These are phyloP conservation scores for Parazoanthus darwini DNA, from an alignment of 92 coral and sea anemone species.

Conservation along the genomic window DNA sequence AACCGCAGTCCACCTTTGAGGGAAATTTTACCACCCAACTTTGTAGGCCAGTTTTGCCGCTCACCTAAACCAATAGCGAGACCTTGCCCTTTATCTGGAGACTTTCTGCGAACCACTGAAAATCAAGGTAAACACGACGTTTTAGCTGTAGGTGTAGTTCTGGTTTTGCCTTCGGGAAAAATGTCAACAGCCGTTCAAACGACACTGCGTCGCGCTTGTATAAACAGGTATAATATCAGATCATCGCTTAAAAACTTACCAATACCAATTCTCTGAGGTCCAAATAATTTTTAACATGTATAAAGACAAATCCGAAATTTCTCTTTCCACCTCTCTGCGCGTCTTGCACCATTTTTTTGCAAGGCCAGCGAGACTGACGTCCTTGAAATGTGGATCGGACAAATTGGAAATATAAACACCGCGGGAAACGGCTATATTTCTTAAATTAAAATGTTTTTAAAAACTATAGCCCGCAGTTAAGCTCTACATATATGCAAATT, in stretches of 20 bases:
- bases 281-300: no score
- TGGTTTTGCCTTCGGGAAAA: no score
- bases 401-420: neutral
- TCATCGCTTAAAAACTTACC: no score
- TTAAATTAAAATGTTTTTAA: no score
- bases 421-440: neutral
- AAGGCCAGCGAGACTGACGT: no score
- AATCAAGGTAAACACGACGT: conserved; percentile 30
- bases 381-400: no score
- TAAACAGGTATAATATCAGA: no score
- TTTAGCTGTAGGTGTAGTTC: no score
- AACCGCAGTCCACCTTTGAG: conserved; percentile 4
- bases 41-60: conserved; percentile 31
- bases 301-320: neutral
- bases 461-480: neutral
- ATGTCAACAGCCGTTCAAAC: no score
- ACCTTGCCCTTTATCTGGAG: conserved; percentile 28
- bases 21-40: conserved; percentile 34
- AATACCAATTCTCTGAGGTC: no score
- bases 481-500: neutral
- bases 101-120: no score
- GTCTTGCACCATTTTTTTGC: neutral
- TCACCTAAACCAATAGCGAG: conserved; percentile 13
- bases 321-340: neutral
- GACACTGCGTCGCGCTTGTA: no score